These are phyloP conservation scores for Ciconia nigra DNA, from an alignment of 2,797 vertebrate genomes.

Conservation along the genomic window DNA sequence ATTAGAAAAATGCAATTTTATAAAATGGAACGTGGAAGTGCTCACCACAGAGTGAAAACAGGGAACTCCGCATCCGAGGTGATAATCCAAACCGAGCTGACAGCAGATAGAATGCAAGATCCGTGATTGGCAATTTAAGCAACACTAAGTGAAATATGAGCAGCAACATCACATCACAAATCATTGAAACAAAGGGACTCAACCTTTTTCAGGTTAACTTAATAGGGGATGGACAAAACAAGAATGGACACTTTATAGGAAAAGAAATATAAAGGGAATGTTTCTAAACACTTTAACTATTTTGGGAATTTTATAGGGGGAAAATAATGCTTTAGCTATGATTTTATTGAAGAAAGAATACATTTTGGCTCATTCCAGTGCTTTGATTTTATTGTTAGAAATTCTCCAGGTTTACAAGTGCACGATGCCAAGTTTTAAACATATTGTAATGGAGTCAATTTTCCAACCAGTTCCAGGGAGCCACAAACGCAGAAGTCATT, in stretches of 20 bases:
- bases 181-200: conserved; percentile 71
- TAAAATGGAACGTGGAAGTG: conserved; percentile 76
- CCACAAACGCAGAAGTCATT: not conserved
- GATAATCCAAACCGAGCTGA: conserved; percentile 71
- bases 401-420: conserved; percentile 41
- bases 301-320: not conserved
- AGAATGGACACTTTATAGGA: conserved; percentile 59
- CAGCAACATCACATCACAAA: conserved; percentile 80
- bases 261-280: conserved; percentile 21
- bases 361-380: conserved; percentile 2
- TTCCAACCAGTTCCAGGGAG: conserved; percentile 35
- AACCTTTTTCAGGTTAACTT: conserved; percentile 74
- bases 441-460: conserved; percentile 43
- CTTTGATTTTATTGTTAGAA: conserved; percentile 40
- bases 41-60: conserved; percentile 56
- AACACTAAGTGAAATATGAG: conserved; percentile 82
- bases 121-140: conserved; percentile 81
- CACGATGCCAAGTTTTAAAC: conserved; percentile 55
- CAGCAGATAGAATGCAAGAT: conserved; percentile 69
- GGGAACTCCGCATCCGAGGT: conserved; percentile 68
- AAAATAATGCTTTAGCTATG: not conserved
- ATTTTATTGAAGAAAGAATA: not conserved
- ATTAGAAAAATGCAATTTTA: conserved; percentile 86
- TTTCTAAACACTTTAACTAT: conserved; percentile 15
- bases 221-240: conserved; percentile 62